Evolutionary conservation across 37 sponge, comb jelly and placozoan species (phyloP), one percentile per base, ranked within the genome.

Genomic region (Eunapius fragilis): DNA sequence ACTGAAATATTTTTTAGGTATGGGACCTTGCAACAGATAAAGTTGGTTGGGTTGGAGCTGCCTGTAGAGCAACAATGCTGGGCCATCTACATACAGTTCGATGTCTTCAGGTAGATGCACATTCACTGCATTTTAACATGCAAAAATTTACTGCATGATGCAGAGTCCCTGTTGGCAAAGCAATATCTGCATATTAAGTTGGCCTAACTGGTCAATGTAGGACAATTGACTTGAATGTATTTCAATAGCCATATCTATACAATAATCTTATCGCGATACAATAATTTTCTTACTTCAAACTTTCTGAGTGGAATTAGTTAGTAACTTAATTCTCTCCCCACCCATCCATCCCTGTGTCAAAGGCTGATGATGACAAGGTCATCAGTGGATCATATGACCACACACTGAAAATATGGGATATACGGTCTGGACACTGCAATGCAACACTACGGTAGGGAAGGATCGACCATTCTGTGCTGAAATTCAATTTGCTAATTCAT

Each of bases 371-470:
- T 58, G 84, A 90, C 25, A 88, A 83, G 67, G 93, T 98, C 13
- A 90, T 97, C 38, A 98, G 99, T 86, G 99, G 99, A 6, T 98
- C 99, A 36, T 98, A 98, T 82, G 99, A 98, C 85, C 89, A 84
- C 58, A 95, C 97, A 25, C 80, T 98, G 37, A 98, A 96, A 75
- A 88, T 97, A 12, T 98, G 99, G 99, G 89, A 95, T 70, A 67
- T 98, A 38, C 84, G 45, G 31, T 88, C 92, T 24, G 97, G 96
- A 31, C 80, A 90, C 37, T 98, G 99, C 78, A 76, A 26, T 45
- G 45, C 31, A 22, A 30, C 28, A 25, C 25, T 72, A 72, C 12
- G 31, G 31, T 32, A 72, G 31, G 73, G 31, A 0, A 72, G 22
- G 27, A 0, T 72, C n/a, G n/a, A n/a, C n/a, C n/a, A n/a, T n/a